Conservation (phyloP, 1,140 invertebrate species). For the Zaprionus ornatus region DNA sequence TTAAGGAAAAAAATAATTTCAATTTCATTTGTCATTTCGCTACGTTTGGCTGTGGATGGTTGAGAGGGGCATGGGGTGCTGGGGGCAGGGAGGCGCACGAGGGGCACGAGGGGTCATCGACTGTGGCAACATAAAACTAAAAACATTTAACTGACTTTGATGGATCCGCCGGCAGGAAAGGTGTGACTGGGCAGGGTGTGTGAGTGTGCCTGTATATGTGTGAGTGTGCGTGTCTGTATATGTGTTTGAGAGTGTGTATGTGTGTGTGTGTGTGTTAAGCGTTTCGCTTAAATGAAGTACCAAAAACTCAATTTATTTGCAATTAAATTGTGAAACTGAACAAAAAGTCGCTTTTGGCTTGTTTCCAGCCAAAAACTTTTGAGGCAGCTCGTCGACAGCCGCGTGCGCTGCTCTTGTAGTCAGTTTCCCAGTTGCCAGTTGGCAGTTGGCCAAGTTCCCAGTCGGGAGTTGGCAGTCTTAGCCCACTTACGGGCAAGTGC, state of each 20-base stretch:
- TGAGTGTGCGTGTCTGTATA: slow-evolving; percentile 24
- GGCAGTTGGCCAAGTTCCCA: slow-evolving; percentile 14
- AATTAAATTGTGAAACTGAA: slow-evolving; percentile 76
- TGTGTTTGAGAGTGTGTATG: slow-evolving; percentile 4
- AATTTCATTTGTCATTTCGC: slow-evolving; percentile 79
- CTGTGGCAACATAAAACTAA: slow-evolving; percentile 49
- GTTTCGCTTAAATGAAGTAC: slow-evolving; percentile 83
- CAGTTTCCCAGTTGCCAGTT: slow-evolving; percentile 7
- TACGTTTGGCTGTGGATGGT: slow-evolving; percentile 44
- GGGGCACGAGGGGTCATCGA: slow-evolving; percentile 11
- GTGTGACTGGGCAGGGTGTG: slow-evolving; percentile 18
- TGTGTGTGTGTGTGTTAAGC: slow-evolving; percentile 48
- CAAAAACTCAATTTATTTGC: slow-evolving; percentile 83
- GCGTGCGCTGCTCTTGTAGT: slow-evolving; percentile 8
- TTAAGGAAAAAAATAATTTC: slow-evolving; percentile 55
- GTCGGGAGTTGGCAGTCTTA: slow-evolving; percentile 22
- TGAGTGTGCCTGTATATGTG: slow-evolving; percentile 16
- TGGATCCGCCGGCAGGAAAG: slow-evolving; percentile 55
- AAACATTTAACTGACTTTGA: slow-evolving; percentile 67
- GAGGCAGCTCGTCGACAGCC: slow-evolving; percentile 21
- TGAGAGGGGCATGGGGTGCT: neutral
- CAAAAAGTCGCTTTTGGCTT: slow-evolving; percentile 33
- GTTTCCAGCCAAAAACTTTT: slow-evolving; percentile 54
- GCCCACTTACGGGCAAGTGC: slow-evolving; percentile 60
- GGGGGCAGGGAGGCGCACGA: neutral